Conservation (phyloP, 2,797 vertebrate genomes). For the Dermochelys coriacea region DNA sequence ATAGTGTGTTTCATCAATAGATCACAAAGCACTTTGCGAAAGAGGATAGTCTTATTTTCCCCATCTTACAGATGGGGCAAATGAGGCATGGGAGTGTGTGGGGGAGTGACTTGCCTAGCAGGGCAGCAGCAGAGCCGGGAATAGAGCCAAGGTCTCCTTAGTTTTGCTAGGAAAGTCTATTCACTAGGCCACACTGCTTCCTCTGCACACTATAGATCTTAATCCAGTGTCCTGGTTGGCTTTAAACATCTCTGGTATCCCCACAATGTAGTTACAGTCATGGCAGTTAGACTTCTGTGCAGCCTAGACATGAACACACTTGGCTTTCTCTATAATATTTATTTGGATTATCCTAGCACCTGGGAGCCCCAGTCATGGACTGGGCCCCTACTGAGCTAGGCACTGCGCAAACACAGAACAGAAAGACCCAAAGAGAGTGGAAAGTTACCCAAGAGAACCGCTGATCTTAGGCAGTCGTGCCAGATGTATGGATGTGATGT, state of each 20-base stretch:
- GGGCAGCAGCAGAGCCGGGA: background rate
- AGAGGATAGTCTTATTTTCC: background rate
- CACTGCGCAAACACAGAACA: too few relatives aligned
- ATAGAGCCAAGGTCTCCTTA: background rate
- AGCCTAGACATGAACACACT: background rate
- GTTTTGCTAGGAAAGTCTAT: background rate
- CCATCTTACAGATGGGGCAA: background rate
- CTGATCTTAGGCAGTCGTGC: background rate
- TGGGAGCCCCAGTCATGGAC: too few relatives aligned
- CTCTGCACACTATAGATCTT: background rate
- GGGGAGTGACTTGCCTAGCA: background rate
- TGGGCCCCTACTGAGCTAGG: too few relatives aligned
- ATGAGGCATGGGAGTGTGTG: background rate
- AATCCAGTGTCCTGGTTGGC: background rate
- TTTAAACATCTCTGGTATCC: background rate
- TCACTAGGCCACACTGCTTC: background rate
- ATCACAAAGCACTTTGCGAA: background rate
- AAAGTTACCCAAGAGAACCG: background rate
- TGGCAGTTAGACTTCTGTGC: background rate
- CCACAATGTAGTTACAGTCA: background rate
- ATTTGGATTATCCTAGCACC: background rate
- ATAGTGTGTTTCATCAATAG: fast-evolving
- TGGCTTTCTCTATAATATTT: background rate
- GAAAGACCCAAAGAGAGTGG: background rate
- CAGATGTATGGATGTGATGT: background rate